phyloP scores from a whole-genome alignment of 2,113 vertebrate species.

The Scomber scombrus region DNA sequence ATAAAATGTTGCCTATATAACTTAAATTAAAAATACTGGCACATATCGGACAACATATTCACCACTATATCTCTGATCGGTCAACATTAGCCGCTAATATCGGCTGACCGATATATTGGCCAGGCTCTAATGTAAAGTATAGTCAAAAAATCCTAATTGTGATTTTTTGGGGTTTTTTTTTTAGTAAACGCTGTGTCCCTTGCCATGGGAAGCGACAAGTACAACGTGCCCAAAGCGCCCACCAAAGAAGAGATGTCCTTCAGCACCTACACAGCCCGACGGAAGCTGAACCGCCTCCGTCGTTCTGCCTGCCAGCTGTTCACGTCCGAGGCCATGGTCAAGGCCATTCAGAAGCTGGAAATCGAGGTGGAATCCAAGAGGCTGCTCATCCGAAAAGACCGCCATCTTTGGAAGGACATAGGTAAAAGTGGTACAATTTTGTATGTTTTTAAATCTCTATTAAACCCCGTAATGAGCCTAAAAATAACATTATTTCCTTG shows the following conservation, averaged over 20 bases:
- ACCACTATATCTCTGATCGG: no score
- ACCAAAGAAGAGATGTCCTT: constrained; percentile 96
- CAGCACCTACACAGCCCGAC: constrained; percentile 89
- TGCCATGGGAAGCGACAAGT: constrained; percentile 87
- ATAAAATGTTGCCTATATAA: no score
- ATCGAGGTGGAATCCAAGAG: constrained; percentile 90
- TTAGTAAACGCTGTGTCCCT: constrained; percentile 90
- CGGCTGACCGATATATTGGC: no score
- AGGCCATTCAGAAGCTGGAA: constrained; percentile 92
- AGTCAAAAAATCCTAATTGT: background rate
- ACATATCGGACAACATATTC: no score
- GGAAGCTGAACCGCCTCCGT: constrained; percentile 90
- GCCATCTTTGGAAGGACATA: constrained; percentile 96
- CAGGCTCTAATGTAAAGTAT: no score
- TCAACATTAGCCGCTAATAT: no score
- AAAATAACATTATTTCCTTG: background rate
- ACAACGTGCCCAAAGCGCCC: constrained; percentile 89
- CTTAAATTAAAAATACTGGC: no score
- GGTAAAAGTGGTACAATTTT: constrained; percentile 79
- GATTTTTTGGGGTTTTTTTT: background rate
- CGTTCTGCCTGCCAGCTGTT: constrained; percentile 91
- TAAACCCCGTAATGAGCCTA: fast-evolving
- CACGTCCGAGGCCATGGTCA: constrained; percentile 88
- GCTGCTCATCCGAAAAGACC: constrained; percentile 91
- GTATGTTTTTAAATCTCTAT: background rate